A percentile compares a stretch with the other conserved stretches of the same genome.
Evolutionary conservation across 1,140 invertebrate species (phyloP).

Genomic region (Lithobius niger): DNA sequence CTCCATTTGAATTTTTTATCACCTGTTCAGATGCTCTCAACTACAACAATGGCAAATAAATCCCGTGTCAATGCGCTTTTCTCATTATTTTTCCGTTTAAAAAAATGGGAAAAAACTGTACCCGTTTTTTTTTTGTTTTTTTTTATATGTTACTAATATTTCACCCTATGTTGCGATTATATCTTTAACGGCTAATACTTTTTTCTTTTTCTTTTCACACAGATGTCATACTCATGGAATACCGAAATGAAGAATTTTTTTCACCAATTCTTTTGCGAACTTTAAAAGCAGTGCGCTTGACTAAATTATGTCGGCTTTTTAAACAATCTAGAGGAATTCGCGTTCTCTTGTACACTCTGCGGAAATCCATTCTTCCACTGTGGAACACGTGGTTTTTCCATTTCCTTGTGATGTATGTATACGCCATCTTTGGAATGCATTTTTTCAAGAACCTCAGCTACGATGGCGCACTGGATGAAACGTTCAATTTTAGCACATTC

Average conservation of each 20-base stretch:
- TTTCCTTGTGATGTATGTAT: constrained; percentile 98
- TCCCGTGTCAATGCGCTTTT: no score
- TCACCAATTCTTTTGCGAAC: constrained; percentile 93
- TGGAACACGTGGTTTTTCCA: constrained; percentile 97
- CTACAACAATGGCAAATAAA: no score
- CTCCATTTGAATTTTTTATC: no score
- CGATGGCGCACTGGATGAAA: constrained; percentile 76
- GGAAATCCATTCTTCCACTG: constrained; percentile 92
- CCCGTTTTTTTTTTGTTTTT: no score
- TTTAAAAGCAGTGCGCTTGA: constrained; percentile 93
- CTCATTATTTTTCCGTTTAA: no score
- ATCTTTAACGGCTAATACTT: background rate
- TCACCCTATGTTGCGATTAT: no score
- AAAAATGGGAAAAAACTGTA: no score
- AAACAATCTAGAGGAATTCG: constrained; percentile 96
- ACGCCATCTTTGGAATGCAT: constrained; percentile 98
- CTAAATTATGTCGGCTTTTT: constrained; percentile 86
- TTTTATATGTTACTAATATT: no score
- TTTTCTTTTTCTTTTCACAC: constrained; percentile 28
- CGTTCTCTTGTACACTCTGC: constrained; percentile 89
- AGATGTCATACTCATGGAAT: constrained; percentile 89
- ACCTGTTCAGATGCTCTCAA: no score
- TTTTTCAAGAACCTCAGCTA: constrained; percentile 97
- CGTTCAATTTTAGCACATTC: constrained; percentile 98
- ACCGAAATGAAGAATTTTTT: constrained; percentile 94